Evolutionary conservation across 2,797 vertebrate species (phyloP), one percentile per base, ranked within the genome.

Genomic region (Clamator glandarius): DNA sequence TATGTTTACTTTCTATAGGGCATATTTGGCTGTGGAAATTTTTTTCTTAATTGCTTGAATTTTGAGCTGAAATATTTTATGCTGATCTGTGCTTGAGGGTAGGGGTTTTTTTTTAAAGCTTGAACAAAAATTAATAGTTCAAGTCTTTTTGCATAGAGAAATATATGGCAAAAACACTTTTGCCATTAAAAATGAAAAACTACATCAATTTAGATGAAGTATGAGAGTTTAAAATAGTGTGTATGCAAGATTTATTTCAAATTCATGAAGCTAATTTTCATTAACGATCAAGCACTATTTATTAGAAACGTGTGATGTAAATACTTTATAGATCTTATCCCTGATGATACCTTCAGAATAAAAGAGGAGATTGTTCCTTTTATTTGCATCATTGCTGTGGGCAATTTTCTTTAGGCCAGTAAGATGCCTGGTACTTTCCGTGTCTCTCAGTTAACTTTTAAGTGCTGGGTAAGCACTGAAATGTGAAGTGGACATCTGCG

Each of bases 31-130:
- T 80, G 59, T 13, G 15, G 76, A 87, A 93, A 89, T 85, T 54
- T 90, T 94, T 80, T 73, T 62, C 70, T 83, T 92, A 90, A 87
- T 69, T 90, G 80, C 78, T 89, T 12, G 8, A 63, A 50, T 91
- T 95, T 75, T 54, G 72, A 94, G 48, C 51, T 73, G 86, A 87
- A 92, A 66, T 93, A 72, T 67, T 93, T 89, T 80, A 57, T 86
- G 77, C 46, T 76, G 70, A 55, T 55, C 66, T 17, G 1, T 73
- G 86, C 85, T 96, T 54, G 33, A 87, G 88, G 69, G 77, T 90
- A 77, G 16, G 46, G 11, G 21, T 46, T 74, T 61, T 26, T 46
- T 41, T 80, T 46, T 59, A 87, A 70, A 61, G n/a, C 61, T 83
- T 77, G 79, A 93, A 74, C 1, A 12, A 50, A 46, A 73, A 85